These are phyloP conservation scores for Chionoecetes opilio DNA, from an alignment of 1,140 invertebrate species.

Conservation along the genomic window DNA sequence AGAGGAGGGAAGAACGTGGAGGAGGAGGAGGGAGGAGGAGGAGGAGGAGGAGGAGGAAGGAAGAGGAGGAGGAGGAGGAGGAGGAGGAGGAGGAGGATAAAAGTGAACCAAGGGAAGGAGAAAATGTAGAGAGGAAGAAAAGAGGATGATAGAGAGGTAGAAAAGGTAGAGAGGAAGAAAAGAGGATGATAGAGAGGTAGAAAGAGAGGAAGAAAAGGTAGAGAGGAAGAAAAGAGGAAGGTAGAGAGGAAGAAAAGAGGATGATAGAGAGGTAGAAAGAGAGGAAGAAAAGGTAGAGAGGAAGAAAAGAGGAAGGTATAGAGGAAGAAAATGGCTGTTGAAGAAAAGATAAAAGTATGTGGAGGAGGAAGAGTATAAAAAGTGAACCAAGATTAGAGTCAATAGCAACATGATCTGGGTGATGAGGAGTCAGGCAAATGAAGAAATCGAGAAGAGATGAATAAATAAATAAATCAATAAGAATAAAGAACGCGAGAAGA, in stretches of 20 bases:
- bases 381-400: neutral
- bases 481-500: neutral
- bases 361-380: neutral
- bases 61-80: too few relatives aligned
- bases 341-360: too few relatives aligned
- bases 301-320: neutral
- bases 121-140: too few relatives aligned
- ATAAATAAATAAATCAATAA: neutral
- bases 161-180: neutral
- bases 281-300: neutral
- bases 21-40: too few relatives aligned
- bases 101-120: too few relatives aligned
- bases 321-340: too few relatives aligned
- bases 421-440: neutral
- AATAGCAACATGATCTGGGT: neutral
- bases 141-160: too few relatives aligned
- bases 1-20: too few relatives aligned
- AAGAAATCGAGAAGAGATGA: neutral
- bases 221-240: slow-evolving; percentile 16
- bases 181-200: too few relatives aligned
- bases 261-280: neutral
- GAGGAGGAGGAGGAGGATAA: too few relatives aligned
- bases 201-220: neutral
- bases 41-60: too few relatives aligned
- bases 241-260: neutral